Evolutionary conservation across 2,888 invertebrate species (phyloP), one percentile per base, ranked within the genome.

Genomic region (Ormyrus nitidulus): DNA sequence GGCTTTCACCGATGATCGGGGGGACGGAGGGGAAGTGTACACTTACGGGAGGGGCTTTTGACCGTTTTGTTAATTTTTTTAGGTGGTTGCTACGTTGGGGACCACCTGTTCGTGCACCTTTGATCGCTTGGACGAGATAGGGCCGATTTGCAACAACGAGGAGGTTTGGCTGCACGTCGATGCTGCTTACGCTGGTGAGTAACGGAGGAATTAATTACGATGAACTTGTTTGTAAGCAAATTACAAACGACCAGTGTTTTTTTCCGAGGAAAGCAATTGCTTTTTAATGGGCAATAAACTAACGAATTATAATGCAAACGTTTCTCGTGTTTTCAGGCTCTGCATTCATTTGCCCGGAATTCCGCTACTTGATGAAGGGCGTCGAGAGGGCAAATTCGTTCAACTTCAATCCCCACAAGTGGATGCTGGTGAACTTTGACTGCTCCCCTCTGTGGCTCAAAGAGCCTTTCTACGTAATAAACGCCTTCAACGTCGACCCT

Each of bases 361-460:
- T 96, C 91, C 95, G 98, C 61, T 94, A 97, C 87, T 92, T 97
- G 46, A 96, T 98, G 95, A 94, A 95, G 84, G 97, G 97, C 46
- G 91, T 97, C 6, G 96, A 99, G 91, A 93, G 94, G 80, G 98
- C 98, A 0, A 96, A 98, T 87, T 99, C 99, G 0, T 98, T 99
- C 90, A 99, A 99, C 91, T 98, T 99, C 89, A 99, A 99, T 90
- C 99, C 99, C 0, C 99, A 99, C 91, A 99, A 99, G 91, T 99
- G 99, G 99, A 92, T 99, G 94, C 91, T 99, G 84, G 97, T 99
- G n/a, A 99, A 98, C 91, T 99, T 99, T 86, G 99, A 99, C 91
- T 99, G 99, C 89, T 99, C 99, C 10, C 95, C 99, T 0, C 96
- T 99, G 96, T 99, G 99, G 99, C 92, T 97, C 5, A 97, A 96